phyloP scores from a whole-genome alignment of 2,888 invertebrate species.

The Athalia circularis region DNA sequence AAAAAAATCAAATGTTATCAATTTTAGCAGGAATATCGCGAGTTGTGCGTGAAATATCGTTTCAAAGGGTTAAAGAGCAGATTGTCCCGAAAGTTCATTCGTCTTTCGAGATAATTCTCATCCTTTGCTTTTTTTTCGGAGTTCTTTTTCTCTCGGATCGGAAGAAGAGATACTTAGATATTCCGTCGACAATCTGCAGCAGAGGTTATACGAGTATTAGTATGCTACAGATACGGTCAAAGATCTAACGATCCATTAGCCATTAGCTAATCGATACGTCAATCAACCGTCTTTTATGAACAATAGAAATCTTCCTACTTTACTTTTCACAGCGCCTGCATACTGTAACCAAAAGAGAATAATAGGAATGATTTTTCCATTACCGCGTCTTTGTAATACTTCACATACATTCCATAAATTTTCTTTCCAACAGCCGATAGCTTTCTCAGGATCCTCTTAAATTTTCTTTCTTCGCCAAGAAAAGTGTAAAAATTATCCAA shows the following conservation, averaged over 20 bases:
- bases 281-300: conserved; percentile 53
- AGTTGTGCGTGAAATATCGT: too few species aligned
- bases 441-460: too few species aligned
- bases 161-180: conserved; percentile 15
- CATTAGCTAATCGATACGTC: conserved; percentile 48
- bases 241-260: conserved; percentile 50
- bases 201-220: not conserved
- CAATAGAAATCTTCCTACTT: conserved; percentile 54
- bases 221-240: conserved; percentile 44
- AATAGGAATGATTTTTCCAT: conserved; percentile 61
- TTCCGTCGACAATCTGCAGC: conserved; percentile 39
- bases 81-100: not conserved
- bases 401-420: not conserved
- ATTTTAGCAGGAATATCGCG: conserved; percentile 2
- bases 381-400: conserved; percentile 46
- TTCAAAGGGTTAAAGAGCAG: not conserved
- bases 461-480: too few species aligned
- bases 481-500: too few species aligned
- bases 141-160: not conserved
- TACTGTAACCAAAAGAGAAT: conserved; percentile 7
- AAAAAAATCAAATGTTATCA: too few species aligned
- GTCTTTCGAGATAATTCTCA: conserved; percentile 2
- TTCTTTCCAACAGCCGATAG: too few species aligned
- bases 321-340: too few species aligned
- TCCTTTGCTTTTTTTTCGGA: not conserved